A percentile compares a stretch with the other conserved stretches of the same genome.
These are phyloP conservation scores for Drosophila novamexicana DNA, from an alignment of 1,140 invertebrate species.

Conservation along the genomic window DNA sequence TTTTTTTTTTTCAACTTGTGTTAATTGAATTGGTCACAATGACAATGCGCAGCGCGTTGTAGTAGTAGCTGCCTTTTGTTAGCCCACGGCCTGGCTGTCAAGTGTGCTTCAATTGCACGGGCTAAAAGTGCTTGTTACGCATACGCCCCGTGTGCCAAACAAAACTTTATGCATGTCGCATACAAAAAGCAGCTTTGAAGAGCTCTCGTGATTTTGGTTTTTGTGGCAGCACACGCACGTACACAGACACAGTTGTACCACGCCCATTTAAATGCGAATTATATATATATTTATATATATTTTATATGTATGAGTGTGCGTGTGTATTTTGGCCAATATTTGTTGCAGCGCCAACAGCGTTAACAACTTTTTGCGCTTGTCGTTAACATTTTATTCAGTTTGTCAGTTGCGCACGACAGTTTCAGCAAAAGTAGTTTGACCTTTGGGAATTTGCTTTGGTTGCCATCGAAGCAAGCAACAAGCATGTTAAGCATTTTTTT, in stretches of 20 bases:
- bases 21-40: conserved; percentile 72
- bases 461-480: conserved; percentile 20
- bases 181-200: conserved; percentile 44
- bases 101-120: conserved; percentile 48
- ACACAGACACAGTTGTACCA: conserved; percentile 12
- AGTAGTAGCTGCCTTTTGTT: conserved; percentile 56
- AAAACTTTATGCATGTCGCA: conserved; percentile 60
- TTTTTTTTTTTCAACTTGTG: conserved; percentile 49
- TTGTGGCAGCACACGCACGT: conserved; percentile 23
- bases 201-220: conserved; percentile 42
- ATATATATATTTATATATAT: conserved; percentile 3
- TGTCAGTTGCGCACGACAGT: conserved; percentile 35
- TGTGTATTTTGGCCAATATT: conserved; percentile 21
- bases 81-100: conserved; percentile 51
- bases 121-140: conserved; percentile 61
- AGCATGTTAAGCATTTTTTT: conserved; percentile 8
- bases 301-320: neutral
- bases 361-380: conserved; percentile 46
- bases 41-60: conserved; percentile 45
- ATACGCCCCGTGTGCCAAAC: conserved; percentile 69
- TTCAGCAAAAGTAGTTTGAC: conserved; percentile 53
- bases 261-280: conserved; percentile 42
- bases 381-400: conserved; percentile 50
- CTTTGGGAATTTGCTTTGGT: conserved; percentile 40
- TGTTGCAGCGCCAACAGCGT: conserved; percentile 32